Evolutionary conservation across 1,140 invertebrate genomes (phyloP), one percentile per base, ranked within the genome.

Genomic region (Xylocopa sonorina): DNA sequence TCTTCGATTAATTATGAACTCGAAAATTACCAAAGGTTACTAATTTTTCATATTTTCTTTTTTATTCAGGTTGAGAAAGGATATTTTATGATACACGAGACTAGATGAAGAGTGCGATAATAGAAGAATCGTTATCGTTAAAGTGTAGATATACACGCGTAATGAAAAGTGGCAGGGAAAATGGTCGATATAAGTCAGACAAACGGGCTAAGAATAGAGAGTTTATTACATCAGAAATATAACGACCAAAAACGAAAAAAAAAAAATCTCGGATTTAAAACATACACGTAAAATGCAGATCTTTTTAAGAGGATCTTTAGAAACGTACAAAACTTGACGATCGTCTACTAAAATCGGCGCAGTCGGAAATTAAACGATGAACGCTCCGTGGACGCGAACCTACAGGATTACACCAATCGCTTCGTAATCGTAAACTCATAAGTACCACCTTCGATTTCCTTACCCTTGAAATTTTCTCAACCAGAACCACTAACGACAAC

Each of bases 141-240:
- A n/a, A n/a, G n/a, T n/a, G n/a, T 12, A 34, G 7, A 2, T 0
- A 2, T 58, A n/a, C 4, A 21, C 6, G 7, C 27, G 16, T 58
- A 32, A 18, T 21, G 7, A 38, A 14, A 12, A 18, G 18, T 18
- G 6, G 0, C 34, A 64, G 62, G 38, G 21, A 24, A 46, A 64
- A 29, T 0, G 3, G 16, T 27, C 16, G 62, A 64, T 41, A 58
- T 43, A 60, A 73, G 27, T 58, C 21, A 38, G 69, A 46, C 21
- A 60, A 43, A 43, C 51, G 41, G 48, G 73, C 46, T 81, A 81
- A 81, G 79, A 81, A 81, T 81, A 81, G 64, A 77, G 64, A 51
- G 57, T 81, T 81, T 81, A 80, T 75, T 80, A 48, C 29, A 48
- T 78, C 48, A 78, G 77, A 73, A 63, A 38, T 75, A 75, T 64